Evolutionary conservation across 2,888 invertebrate species (phyloP), one percentile per base, ranked within the genome.

Genomic region (Choreutis nemorana): DNA sequence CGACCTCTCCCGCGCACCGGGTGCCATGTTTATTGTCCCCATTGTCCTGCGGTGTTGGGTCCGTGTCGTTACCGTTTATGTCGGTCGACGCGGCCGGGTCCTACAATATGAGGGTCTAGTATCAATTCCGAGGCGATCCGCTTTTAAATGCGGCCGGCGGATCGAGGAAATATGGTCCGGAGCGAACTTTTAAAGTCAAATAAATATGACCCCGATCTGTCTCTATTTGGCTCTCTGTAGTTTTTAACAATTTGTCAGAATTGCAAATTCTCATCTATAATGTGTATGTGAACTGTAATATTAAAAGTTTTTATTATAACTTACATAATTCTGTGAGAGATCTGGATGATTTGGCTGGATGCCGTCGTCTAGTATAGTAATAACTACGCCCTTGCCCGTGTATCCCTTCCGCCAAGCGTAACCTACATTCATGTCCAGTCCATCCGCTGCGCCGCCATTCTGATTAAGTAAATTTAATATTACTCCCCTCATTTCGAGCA

Each of bases 21-120:
- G 98, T 98, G 25, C 98, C 98, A 65, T 98, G 97, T 82, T 97
- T 97, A 83, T 99, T 99, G 75, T 97, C 97, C 20, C 96, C 96
- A 77, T 97, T 95, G 80, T 97, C 95, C 67, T 96, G 90, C 9
- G 99, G 99, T 83, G 94, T 96, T 22, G 98, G 99, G 78, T 99
- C 97, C 46, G 89, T 89, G 68, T 98, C 97, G 67, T 95, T 93
- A 51, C 91, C 95, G 65, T 99, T 99, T 65, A 98, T 94, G 72
- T 99, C 99, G 27, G 90, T 93, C 51, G 97, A 97, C 33, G 98
- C 97, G 43, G 86, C 81, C 20, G 93, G 91, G 78, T 98, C 97
- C 91, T 96, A 71, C 34, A 65, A 66, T 41, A 48, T 48, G 44
- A 44, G 26, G 5, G 8, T 6, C 5, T 18, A 18, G n/a, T n/a